Evolutionary conservation across 2,797 vertebrate genomes (phyloP).

Genomic region (Melanotaenia boesemani): DNA sequence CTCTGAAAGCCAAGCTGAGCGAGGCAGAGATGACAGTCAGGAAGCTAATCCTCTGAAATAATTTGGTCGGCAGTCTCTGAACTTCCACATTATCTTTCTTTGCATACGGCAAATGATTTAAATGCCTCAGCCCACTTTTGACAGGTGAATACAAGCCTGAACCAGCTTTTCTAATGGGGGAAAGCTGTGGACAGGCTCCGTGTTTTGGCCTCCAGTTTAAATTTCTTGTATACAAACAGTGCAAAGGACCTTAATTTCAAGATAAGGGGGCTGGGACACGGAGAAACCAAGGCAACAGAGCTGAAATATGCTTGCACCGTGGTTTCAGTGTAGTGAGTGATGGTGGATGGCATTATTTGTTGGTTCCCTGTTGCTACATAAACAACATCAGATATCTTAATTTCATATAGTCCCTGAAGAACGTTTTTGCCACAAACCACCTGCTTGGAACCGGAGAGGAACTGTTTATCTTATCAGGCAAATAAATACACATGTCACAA

Average conservation of each 20-base stretch:
- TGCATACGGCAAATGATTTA: conserved; percentile 70
- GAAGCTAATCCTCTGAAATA: conserved; percentile 79
- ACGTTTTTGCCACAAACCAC: conserved; percentile 58
- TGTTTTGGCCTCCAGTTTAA: conserved; percentile 57
- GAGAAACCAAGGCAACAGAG: conserved; percentile 36
- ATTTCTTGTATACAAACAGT: conserved; percentile 43
- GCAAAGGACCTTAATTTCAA: conserved; percentile 52
- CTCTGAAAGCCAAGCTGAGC: conserved; percentile 64
- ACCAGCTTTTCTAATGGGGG: conserved; percentile 49
- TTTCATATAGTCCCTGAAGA: conserved; percentile 72
- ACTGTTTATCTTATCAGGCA: conserved; percentile 72
- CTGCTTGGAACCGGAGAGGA: conserved; percentile 57
- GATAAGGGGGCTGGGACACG: conserved; percentile 55
- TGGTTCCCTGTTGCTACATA: conserved; percentile 65
- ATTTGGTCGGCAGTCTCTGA: conserved; percentile 74
- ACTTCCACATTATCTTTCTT: conserved; percentile 73
- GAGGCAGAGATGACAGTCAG: conserved; percentile 72
- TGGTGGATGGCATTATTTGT: conserved; percentile 71
- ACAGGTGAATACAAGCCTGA: conserved; percentile 68
- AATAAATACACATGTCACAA: conserved; percentile 81
- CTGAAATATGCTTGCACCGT: conserved; percentile 56
- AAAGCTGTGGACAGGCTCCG: conserved; percentile 35
- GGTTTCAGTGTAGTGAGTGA: conserved; percentile 54
- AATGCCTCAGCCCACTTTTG: conserved; percentile 66
- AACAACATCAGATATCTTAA: conserved; percentile 71